Base-by-base conservation (phyloP, 2,888 invertebrate genomes). In the Ormyrus rosae region DNA sequence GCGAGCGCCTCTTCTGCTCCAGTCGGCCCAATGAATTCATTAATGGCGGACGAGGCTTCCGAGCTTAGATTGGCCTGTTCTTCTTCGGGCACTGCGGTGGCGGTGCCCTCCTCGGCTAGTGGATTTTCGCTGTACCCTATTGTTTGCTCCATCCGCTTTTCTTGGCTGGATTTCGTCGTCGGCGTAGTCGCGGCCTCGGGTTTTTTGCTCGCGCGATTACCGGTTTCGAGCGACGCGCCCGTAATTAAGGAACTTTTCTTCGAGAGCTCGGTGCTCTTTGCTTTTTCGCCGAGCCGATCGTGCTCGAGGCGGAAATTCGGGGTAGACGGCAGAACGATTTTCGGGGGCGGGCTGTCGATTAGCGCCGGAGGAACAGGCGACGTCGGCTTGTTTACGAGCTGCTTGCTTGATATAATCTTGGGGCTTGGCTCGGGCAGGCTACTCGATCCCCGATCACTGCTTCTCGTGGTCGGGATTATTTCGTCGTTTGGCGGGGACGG, bases 311-410 rank as follows among this genome's bases (percentile, higher is more conserved):
- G n/a, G 50, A 48, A 19, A 67, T 67, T 6, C 6, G 56, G 50
- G 19, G 19, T 64, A 45, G 46, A 63, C 46, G 64, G 55, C 7
- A 45, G 45, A 7, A 64, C 58, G 53, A 69, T 69, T 13, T 71
- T 70, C 65, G 60, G 50, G 8, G 4, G 53, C 51, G 34, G 5
- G 10, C 13, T 5, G 19, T 72, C 71, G 61, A 80, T 76, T 3
- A 34, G 4, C 34, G 34, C 0, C 34, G 34, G 34, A 34, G 34
- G 34, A 4, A 56, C 51, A 50, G 34, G 60, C 60, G 73, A 55
- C 45, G 19, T 7, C n/a, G 70, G 69, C 69, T 64, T 74, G 64
- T 70, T 74, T 64, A 69, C 53, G 71, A 71, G 51, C 13, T 5
- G 13, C 19, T n/a, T 48, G 50, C 9, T 78, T 34, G 53, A 63